phyloP scores from a whole-genome alignment of 1,140 invertebrate species.

The Euborellia annulipes region DNA sequence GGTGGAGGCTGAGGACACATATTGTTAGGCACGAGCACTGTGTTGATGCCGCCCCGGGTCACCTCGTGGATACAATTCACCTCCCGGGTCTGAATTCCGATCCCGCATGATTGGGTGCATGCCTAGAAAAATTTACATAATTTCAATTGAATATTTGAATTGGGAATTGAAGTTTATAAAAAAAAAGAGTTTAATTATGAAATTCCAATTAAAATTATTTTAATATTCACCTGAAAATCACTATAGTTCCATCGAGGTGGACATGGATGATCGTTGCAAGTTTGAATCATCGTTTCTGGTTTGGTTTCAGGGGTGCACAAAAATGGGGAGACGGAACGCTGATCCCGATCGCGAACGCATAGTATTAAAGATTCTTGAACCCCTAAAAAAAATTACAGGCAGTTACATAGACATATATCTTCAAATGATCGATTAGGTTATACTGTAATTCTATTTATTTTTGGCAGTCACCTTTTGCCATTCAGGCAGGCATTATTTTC shows the following conservation, averaged over 20 bases:
- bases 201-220: no score
- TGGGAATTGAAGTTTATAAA: no score
- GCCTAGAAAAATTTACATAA: no score
- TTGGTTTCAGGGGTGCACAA: conserved; percentile 66
- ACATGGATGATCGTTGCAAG: conserved; percentile 87
- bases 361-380: conserved; percentile 79
- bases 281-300: conserved; percentile 74
- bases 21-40: conserved; percentile 70
- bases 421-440: no score
- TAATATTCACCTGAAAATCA: conserved; percentile 46
- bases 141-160: no score
- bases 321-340: conserved; percentile 65
- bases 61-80: conserved; percentile 89
- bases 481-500: no score
- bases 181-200: no score
- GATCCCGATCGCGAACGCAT: conserved; percentile 73
- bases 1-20: conserved; percentile 80
- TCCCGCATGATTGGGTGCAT: conserved; percentile 81
- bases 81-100: conserved; percentile 74
- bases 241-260: conserved; percentile 77
- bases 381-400: no score
- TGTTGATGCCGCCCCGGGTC: conserved; percentile 66
- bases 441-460: no score
- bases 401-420: no score
- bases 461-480: no score